These are phyloP conservation scores for Halocynthia roretzi DNA, from an alignment of 23 tunicate species.

Conservation along the genomic window DNA sequence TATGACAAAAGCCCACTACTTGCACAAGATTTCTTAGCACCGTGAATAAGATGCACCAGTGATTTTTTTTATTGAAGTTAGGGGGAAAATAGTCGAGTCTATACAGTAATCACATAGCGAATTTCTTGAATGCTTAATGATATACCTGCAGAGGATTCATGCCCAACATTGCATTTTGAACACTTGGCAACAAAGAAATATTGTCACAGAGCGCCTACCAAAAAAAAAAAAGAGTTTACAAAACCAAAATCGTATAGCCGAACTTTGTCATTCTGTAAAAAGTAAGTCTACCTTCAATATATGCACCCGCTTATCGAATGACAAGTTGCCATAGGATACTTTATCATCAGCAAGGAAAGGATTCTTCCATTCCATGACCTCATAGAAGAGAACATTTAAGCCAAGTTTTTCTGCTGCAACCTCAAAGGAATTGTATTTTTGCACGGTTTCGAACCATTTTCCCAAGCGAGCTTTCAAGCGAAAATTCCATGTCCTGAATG, in stretches of 20 bases:
- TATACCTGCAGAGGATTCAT: conserved; percentile 2
- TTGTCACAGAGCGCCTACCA: conserved; percentile 56
- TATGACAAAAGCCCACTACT: conserved; percentile 9
- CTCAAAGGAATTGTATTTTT: conserved; percentile 37
- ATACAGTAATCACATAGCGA: too few species aligned
- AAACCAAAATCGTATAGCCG: background rate
- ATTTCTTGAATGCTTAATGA: too few species aligned
- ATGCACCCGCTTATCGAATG: conserved; percentile 30
- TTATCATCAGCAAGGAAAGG: conserved; percentile 35
- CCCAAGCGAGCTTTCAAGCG: conserved; percentile 35
- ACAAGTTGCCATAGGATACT: conserved; percentile 32
- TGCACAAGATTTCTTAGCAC: too few species aligned
- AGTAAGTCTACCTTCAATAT: conserved; percentile 39
- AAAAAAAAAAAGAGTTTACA: background rate
- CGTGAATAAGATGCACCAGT: too few species aligned
- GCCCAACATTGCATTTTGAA: conserved; percentile 31
- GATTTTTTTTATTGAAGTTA: too few species aligned
- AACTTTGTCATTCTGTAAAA: background rate
- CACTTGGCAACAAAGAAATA: conserved; percentile 48
- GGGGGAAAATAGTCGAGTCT: too few species aligned
- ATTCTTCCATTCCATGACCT: conserved; percentile 60
- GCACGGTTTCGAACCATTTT: conserved; percentile 73
- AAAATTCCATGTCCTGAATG: conserved; percentile 47
- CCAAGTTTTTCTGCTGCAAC: conserved; percentile 68
- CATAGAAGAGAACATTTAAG: conserved; percentile 36